Conservation (phyloP, 2,797 vertebrate species). For the Halcyon smyrnensis region DNA sequence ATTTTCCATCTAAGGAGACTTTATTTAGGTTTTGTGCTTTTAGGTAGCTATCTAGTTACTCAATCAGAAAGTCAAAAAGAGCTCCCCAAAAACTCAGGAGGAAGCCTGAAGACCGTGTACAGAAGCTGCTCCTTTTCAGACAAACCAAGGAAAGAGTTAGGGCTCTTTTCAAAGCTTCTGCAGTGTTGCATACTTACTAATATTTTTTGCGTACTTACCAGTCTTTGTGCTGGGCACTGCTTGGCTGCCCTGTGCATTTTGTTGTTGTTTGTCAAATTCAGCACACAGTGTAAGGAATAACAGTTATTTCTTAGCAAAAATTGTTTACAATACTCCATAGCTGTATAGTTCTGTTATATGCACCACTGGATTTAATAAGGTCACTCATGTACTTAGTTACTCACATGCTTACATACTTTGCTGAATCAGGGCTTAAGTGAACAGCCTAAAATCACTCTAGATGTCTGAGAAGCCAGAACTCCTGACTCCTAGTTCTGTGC, state of each 20-base stretch:
- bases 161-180: not conserved
- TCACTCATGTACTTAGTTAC: constrained; percentile 9
- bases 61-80: not conserved
- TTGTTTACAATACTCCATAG: not conserved
- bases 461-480: constrained; percentile 41
- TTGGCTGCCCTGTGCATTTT: not conserved
- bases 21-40: constrained; percentile 14
- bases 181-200: not conserved
- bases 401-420: constrained; percentile 46
- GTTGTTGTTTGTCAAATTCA: not conserved
- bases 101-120: not conserved
- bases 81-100: not conserved
- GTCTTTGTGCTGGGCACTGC: not conserved
- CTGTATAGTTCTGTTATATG: not conserved
- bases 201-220: not conserved
- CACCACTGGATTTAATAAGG: not conserved
- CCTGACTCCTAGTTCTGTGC: constrained; percentile 51
- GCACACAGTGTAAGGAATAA: not conserved
- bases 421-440: constrained; percentile 60
- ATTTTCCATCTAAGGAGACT: constrained; percentile 12
- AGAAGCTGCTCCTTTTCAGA: not conserved
- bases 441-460: constrained; percentile 28
- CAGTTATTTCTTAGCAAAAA: constrained; percentile 23
- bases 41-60: constrained; percentile 12
- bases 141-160: not conserved